Conservation (phyloP, 2,797 vertebrate species). For the Brachyalestes nurse region DNA sequence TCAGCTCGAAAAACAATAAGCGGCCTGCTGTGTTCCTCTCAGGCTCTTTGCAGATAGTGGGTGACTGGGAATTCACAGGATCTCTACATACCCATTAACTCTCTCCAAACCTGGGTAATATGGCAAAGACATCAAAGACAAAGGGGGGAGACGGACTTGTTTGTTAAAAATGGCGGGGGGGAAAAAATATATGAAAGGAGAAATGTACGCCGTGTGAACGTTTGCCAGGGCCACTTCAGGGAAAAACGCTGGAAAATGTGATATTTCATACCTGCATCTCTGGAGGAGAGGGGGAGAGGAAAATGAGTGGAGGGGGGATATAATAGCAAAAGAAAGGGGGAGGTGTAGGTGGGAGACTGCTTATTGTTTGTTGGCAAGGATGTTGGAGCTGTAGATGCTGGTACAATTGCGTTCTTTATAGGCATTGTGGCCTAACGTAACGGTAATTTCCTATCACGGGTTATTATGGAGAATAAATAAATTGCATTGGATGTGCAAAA, state of each 20-base stretch:
- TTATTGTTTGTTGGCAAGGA: slow-evolving; percentile 63
- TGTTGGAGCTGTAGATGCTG: slow-evolving; percentile 65
- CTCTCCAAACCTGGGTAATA: slow-evolving; percentile 80
- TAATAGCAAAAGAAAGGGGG: slow-evolving; percentile 70
- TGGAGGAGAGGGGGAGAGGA: slow-evolving; percentile 69
- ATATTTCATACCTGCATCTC: slow-evolving; percentile 85
- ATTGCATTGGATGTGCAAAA: slow-evolving; percentile 25
- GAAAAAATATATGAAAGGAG: slow-evolving; percentile 75
- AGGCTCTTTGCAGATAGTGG: slow-evolving; percentile 38
- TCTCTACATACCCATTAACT: slow-evolving; percentile 75
- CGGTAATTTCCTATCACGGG: slow-evolving; percentile 43
- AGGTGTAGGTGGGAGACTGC: slow-evolving; percentile 56
- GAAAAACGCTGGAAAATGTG: slow-evolving; percentile 83
- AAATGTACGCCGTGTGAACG: slow-evolving; percentile 78
- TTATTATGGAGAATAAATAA: slow-evolving; percentile 44
- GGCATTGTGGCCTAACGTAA: slow-evolving; percentile 41
- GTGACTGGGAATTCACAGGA: slow-evolving; percentile 72
- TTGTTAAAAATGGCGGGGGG: slow-evolving; percentile 63
- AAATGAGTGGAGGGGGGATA: slow-evolving; percentile 62
- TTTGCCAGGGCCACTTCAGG: slow-evolving; percentile 81
- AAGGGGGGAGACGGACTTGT: slow-evolving; percentile 55
- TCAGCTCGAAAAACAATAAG: slow-evolving; percentile 19
- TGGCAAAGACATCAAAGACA: slow-evolving; percentile 79
- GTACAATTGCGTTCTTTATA: slow-evolving; percentile 49
- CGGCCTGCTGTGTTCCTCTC: background rate